Percentiles rank a stretch among this genome's conserved stretches.
Evolutionary conservation across 2,113 vertebrate genomes (phyloP).

Genomic region (Tichodroma muraria): DNA sequence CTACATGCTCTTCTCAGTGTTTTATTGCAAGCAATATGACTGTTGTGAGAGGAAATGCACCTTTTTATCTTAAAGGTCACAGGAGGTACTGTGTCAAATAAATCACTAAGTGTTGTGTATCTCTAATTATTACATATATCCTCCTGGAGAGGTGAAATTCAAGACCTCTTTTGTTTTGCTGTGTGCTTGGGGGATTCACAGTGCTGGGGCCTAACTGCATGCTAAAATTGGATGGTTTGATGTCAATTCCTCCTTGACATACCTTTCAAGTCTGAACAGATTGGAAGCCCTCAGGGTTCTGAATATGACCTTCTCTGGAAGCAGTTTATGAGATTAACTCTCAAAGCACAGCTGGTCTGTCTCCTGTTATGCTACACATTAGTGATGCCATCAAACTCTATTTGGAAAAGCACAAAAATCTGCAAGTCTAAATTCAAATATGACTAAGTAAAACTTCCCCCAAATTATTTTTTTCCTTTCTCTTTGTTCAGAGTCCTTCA

Average conservation of each 20-base stretch:
- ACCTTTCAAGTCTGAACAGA: constrained; percentile 59
- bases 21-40: neutral
- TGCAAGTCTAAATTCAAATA: constrained; percentile 14
- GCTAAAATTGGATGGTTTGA: constrained; percentile 10
- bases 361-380: constrained; percentile 12
- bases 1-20: neutral
- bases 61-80: neutral
- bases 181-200: neutral
- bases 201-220: neutral
- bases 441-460: neutral
- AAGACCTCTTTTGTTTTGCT: neutral
- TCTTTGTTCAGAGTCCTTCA: neutral
- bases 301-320: constrained; percentile 53
- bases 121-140: neutral
- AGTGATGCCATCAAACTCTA: constrained; percentile 36
- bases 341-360: constrained; percentile 45
- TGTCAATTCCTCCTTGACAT: constrained; percentile 42
- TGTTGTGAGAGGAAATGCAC: neutral
- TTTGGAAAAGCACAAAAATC: constrained; percentile 12
- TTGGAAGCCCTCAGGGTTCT: constrained; percentile 36
- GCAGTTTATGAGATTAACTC: constrained; percentile 53
- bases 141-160: neutral
- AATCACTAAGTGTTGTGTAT: neutral
- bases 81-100: neutral
- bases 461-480: neutral